Base-by-base conservation (phyloP, 2,113 vertebrate genomes). In the Lethenteron reissneri region DNA sequence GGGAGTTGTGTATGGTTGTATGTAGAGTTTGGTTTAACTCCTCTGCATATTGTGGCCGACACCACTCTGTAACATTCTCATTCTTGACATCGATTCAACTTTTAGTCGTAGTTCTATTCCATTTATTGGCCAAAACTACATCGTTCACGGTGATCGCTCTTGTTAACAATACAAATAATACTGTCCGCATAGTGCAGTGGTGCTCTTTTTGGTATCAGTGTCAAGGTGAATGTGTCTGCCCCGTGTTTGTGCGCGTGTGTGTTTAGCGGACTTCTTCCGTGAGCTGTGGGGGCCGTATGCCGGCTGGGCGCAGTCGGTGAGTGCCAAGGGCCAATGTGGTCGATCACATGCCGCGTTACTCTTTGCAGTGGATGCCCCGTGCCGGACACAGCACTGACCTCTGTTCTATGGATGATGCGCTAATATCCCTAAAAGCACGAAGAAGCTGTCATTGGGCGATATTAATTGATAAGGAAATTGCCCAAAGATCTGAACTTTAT, bases 281-380 rank as follows among this genome's bases (percentile, higher is more conserved):
- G 80, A 75, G 8, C 80, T 90, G 10, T 97, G 92, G 92, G 94
- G 94, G 72, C 80, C 88, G 15, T 82, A 74, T 8, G 89, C 94
- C 0, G 94, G 94, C 73, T 97, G 94, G 94, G 86, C 88, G 0
- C 94, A 97, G 69, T 87, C 88, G 17, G 92, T 97, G 76, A 92
- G 91, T 87, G 57, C 2, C 13, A n/a, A 71, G 2, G 1, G 12
- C 58, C 13, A 1, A 1, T 15, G 3, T 14, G 7, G 21, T 58
- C 69, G 19, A 12, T 56, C n/a, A 72, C n/a, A 11, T 71, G 10
- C 7, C 13, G 14, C 70, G 57, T 21, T 14, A 8, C 14, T 11
- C 19, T 57, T 25, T 15, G 58, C 7, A 57, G 15, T 15, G 71
- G 68, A 60, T 13, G 1, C 2, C 72, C 2, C 58, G 3, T 71